phyloP scores from a whole-genome alignment of 1,140 invertebrate species.

The Drosophila orosa region DNA sequence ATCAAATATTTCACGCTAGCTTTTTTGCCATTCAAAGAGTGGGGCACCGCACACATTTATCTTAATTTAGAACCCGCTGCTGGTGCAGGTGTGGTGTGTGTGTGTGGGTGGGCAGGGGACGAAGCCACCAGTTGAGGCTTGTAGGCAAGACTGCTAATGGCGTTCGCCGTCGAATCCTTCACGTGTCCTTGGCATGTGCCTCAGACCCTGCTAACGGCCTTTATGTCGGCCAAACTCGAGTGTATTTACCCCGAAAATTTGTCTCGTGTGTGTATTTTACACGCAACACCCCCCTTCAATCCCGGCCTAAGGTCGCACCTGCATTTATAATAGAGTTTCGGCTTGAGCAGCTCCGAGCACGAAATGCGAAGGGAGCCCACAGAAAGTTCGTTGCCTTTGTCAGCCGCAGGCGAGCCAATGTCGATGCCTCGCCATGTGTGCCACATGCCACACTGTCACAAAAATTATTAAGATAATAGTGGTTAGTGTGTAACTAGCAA shows the following conservation, averaged over 20 bases:
- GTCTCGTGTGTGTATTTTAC: conserved; percentile 68
- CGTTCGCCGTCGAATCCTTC: conserved; percentile 65
- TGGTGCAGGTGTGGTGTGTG: conserved; percentile 12
- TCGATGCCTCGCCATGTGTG: conserved; percentile 36
- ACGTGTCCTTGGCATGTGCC: conserved; percentile 74
- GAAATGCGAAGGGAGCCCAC: conserved; percentile 33
- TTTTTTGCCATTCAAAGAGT: conserved; percentile 30
- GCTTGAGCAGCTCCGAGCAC: conserved; percentile 28
- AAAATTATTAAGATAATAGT: neutral
- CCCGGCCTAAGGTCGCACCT: conserved; percentile 39
- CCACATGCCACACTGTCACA: conserved; percentile 9
- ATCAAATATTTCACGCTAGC: conserved; percentile 74
- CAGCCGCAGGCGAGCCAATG: conserved; percentile 42
- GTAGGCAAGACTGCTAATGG: conserved; percentile 61
- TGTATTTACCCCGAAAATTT: conserved; percentile 72
- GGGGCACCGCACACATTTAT: conserved; percentile 61
- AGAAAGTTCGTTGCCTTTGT: conserved; percentile 66
- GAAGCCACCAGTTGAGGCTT: conserved; percentile 56
- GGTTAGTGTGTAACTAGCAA: neutral
- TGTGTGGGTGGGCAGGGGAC: neutral
- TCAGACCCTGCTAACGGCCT: conserved; percentile 57
- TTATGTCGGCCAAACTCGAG: conserved; percentile 44
- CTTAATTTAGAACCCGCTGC: conserved; percentile 67
- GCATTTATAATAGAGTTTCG: conserved; percentile 58
- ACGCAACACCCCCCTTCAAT: conserved; percentile 19